phyloP scores from a whole-genome alignment of 2,888 invertebrate species.

The Caenorhabditis imperialis region DNA sequence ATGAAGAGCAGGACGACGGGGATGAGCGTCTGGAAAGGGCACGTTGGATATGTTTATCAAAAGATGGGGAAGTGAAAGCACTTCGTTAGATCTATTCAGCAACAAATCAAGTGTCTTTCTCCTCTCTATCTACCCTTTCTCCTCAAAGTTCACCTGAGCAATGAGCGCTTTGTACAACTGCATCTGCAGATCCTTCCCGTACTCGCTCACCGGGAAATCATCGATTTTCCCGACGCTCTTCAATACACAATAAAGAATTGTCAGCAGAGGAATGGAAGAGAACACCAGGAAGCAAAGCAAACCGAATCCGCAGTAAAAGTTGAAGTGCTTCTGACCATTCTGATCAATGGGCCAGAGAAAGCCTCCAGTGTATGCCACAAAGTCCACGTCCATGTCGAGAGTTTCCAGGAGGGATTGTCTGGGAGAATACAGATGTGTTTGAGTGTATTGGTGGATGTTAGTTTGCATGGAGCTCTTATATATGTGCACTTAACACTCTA shows the following conservation, averaged over 20 bases:
- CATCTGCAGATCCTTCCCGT: slow-evolving; percentile 25
- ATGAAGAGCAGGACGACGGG: slow-evolving; percentile 22
- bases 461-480: not conserved
- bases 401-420: slow-evolving; percentile 14
- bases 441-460: too few relatives aligned
- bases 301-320: not conserved
- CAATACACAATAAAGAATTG: not conserved
- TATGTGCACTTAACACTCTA: not conserved
- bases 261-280: not conserved
- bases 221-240: slow-evolving; percentile 15
- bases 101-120: too few relatives aligned
- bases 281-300: not conserved
- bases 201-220: slow-evolving; percentile 16
- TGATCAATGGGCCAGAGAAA: slow-evolving; percentile 23
- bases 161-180: slow-evolving; percentile 39
- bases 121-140: too few relatives aligned
- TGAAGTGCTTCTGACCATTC: slow-evolving; percentile 6
- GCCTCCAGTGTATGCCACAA: slow-evolving; percentile 28
- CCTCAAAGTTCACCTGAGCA: slow-evolving; percentile 7
- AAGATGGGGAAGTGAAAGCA: too few relatives aligned
- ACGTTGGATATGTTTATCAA: too few relatives aligned
- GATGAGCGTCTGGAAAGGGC: slow-evolving; percentile 24
- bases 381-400: slow-evolving; percentile 24
- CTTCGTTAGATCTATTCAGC: too few relatives aligned
- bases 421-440: too few relatives aligned